phyloP scores from a whole-genome alignment of 2,888 invertebrate species.

The Acronicta psi region DNA sequence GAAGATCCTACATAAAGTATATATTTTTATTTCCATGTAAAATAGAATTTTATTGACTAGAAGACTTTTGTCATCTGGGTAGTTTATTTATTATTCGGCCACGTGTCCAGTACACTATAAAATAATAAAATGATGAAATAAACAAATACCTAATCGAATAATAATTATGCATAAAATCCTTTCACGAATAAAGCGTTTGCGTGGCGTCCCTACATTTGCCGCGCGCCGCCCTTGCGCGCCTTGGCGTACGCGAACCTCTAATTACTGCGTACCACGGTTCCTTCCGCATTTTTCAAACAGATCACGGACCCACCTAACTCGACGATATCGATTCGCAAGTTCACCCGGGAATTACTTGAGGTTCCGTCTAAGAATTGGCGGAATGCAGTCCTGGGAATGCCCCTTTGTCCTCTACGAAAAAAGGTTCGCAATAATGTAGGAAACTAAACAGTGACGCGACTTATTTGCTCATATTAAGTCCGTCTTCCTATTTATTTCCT shows the following conservation, averaged over 20 bases:
- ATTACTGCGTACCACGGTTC: conserved; percentile 77
- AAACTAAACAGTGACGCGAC: conserved; percentile 15
- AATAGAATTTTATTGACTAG: too few relatives aligned
- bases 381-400: conserved; percentile 67
- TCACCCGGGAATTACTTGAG: conserved; percentile 70
- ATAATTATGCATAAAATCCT: conserved; percentile 18
- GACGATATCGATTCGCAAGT: conserved; percentile 77
- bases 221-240: conserved; percentile 51
- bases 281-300: conserved; percentile 82
- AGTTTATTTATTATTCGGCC: too few relatives aligned
- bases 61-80: too few relatives aligned
- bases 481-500: neutral
- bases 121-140: too few relatives aligned
- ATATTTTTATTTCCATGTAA: too few relatives aligned
- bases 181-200: conserved; percentile 14
- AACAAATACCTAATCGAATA: neutral
- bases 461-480: neutral
- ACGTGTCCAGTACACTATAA: too few relatives aligned
- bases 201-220: conserved; percentile 36
- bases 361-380: conserved; percentile 60
- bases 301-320: conserved; percentile 80
- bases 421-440: conserved; percentile 51
- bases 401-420: conserved; percentile 54
- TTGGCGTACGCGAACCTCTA: conserved; percentile 70
- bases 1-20: too few relatives aligned